phyloP scores from a whole-genome alignment of 2,797 vertebrate genomes.

The Parotocinclus haroldoi region DNA sequence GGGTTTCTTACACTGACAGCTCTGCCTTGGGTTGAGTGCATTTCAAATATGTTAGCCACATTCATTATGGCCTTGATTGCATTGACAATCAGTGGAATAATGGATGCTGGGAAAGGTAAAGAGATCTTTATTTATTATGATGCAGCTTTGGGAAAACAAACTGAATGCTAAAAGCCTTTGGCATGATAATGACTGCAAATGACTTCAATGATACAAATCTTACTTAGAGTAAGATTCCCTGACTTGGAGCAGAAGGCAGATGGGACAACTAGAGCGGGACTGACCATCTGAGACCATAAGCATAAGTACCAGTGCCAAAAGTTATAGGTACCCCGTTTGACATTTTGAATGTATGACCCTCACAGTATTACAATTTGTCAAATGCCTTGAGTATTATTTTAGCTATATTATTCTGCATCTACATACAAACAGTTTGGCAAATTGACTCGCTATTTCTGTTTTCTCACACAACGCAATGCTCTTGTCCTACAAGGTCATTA shows the following conservation, averaged over 20 bases:
- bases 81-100: neutral
- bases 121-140: neutral
- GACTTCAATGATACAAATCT: neutral
- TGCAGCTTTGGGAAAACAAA: neutral
- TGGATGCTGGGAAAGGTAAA: neutral
- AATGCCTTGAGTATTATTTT: too few relatives aligned
- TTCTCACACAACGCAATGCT: too few relatives aligned
- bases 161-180: neutral
- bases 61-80: neutral
- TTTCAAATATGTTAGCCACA: neutral
- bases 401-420: too few relatives aligned
- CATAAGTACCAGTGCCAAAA: too few relatives aligned
- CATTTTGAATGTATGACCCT: too few relatives aligned
- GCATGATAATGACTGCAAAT: neutral
- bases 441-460: too few relatives aligned
- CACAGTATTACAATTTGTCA: too few relatives aligned
- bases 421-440: too few relatives aligned
- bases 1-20: neutral
- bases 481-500: too few relatives aligned
- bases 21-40: neutral
- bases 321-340: too few relatives aligned
- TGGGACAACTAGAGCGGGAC: neutral
- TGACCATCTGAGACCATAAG: too few relatives aligned
- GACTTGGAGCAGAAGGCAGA: neutral
- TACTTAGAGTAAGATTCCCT: neutral